Evolutionary conservation across 2,797 vertebrate species (phyloP), one percentile per base, ranked within the genome.

Genomic region (Mormyrus hasselquistii): DNA sequence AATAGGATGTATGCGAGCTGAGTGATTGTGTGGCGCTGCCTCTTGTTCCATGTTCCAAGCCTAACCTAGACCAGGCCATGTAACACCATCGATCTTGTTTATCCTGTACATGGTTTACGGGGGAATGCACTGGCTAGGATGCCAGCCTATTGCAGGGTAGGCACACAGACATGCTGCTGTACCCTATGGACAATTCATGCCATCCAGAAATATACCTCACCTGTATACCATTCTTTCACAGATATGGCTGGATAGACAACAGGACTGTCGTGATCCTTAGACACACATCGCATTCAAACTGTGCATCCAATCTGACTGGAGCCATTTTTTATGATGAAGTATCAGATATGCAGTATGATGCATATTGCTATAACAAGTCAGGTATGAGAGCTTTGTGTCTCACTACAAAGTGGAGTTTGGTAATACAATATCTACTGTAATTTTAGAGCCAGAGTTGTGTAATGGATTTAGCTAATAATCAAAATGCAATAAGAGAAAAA

Each of bases 161-260:
- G 62, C 25, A 34, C 25, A 14, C 10, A 10, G 62, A 34, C 62
- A 69, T 4, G 10, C 9, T 69, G 25, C 25, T 34, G 25, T 69
- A 14, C 25, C 25, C 62, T 34, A 34, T 69, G 25, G 10, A 69
- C 10, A 69, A 34, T 34, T 69, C 25, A 34, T 34, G 25, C 25
- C 62, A 69, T 69, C 62, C 4, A 69, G 16, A 8, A 47, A 82
- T 82, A 82, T 82, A 47, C 41, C 38, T 41, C 5, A 82, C 14
- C 50, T 29, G 14, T 86, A 38, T 55, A 59, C 22, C 53, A 86
- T 53, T 93, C 89, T 90, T 38, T 91, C 57, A 90, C 93, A 99
- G 98, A 91, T 95, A 98, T 0, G 98, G 97, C 90, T 99, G 97
- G 93, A 94, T 96, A 87, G 93, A 89, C 88, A 95, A 95, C 8